Base-by-base conservation (phyloP, 1,140 invertebrate species). In the Drosophila willistoni region DNA sequence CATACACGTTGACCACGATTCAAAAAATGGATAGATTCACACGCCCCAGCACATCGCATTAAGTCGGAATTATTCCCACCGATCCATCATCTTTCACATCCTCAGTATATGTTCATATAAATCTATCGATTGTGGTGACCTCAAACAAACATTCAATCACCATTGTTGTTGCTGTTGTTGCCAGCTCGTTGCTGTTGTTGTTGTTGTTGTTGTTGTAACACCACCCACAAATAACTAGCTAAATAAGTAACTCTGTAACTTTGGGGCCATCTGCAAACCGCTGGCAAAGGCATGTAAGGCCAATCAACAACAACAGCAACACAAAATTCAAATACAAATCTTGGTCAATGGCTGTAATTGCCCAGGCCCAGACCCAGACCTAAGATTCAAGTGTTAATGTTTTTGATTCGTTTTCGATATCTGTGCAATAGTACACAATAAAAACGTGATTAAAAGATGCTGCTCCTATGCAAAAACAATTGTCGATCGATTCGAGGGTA, bases 391-490 rank as follows among this genome's bases (percentile, higher is more conserved):
- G 80, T 83, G 80, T 78, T 77, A 89, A 87, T 89, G 73, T 68
- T 68, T 47, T 63, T 14, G 60, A 44, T 29, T 83, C 47, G 83
- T 34, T 64, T 64, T 67, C 64, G 68, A 75, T 73, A 71, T 87
- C 77, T 81, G 68, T 74, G 77, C 77, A 80, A 70, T 74, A 74
- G 83, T 51, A 89, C 80, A 89, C 80, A 89, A 89, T 89, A 79
- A 84, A 89, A 89, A 89, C 85, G 85, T 89, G 84, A 89, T 89
- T 84, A 84, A 51, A 89, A 89, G 84, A 90, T 89, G 84, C 85
- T 51, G 44, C 44, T 51, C 44, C 7, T 71, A 87, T 89, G 79
- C 83, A 80, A 77, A 79, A 77, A 60, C 61, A 89, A 79, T 81
- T 76, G 63, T 42, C 54, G 14, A 41, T 56, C 41, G 14, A 56